Evolutionary conservation across 2,888 invertebrate genomes (phyloP).

Genomic region (Cheilosia vernalis): DNA sequence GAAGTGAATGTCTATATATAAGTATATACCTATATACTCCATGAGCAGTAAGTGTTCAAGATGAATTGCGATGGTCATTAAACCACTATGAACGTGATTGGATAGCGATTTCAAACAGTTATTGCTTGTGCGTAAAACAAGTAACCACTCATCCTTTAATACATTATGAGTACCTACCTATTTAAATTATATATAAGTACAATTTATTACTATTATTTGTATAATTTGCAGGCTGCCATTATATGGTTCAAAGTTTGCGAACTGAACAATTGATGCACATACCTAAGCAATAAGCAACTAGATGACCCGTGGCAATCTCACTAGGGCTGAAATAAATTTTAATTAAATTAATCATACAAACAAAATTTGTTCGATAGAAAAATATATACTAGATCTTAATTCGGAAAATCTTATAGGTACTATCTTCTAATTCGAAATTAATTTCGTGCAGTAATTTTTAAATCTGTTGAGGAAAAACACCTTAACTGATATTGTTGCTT

Average conservation of each 20-base stretch:
- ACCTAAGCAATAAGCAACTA: neutral
- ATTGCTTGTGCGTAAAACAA: constrained; percentile 63
- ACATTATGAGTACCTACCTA: neutral
- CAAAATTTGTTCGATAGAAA: too few relatives aligned
- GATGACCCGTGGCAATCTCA: too few relatives aligned
- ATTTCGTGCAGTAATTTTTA: too few relatives aligned
- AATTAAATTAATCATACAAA: too few relatives aligned
- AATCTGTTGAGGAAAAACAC: too few relatives aligned
- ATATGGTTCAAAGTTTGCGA: neutral
- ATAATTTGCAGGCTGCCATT: neutral
- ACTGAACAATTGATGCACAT: neutral
- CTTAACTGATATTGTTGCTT: too few relatives aligned
- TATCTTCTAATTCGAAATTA: too few relatives aligned
- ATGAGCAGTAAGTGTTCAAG: constrained; percentile 61
- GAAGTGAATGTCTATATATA: constrained; percentile 32
- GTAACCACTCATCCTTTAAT: constrained; percentile 38
- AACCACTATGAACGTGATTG: constrained; percentile 55
- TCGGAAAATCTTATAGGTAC: too few relatives aligned
- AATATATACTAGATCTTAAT: too few relatives aligned
- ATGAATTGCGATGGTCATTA: constrained; percentile 67
- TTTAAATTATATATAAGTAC: too few relatives aligned
- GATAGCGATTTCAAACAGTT: constrained; percentile 43
- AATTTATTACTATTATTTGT: neutral
- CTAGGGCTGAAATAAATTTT: too few relatives aligned
- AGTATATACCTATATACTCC: constrained; percentile 21